Conservation (phyloP, 2,888 invertebrate genomes). For the Stramonita haemastoma region DNA sequence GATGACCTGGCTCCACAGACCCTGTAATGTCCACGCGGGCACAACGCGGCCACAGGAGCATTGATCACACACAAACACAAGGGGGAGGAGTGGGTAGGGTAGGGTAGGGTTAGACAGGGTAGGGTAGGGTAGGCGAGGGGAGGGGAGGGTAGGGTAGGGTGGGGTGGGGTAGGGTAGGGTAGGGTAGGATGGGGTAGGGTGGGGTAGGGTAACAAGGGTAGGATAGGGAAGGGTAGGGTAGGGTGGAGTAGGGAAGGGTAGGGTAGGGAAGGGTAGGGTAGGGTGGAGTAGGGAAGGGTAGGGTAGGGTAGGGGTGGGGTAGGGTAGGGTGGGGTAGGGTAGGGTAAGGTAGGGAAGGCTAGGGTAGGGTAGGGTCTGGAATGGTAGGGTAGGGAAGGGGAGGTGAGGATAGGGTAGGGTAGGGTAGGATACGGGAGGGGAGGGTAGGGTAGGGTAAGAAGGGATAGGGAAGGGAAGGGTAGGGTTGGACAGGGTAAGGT, state of each 20-base stretch:
- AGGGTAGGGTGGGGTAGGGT: too few species aligned
- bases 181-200: neutral
- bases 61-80: too few species aligned
- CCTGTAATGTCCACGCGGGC: too few species aligned
- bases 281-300: neutral
- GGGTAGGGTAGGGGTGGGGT: neutral
- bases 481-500: neutral
- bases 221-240: neutral
- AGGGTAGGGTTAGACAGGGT: too few species aligned
- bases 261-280: neutral
- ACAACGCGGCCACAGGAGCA: too few species aligned
- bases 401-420: neutral
- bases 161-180: neutral
- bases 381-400: neutral
- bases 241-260: neutral
- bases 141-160: neutral
- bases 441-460: neutral
- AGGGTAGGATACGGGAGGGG: neutral
- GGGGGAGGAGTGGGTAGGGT: too few species aligned
- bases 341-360: neutral
- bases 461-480: too few species aligned
- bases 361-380: neutral
- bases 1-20: too few species aligned
- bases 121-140: neutral
- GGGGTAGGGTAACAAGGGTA: neutral